These are phyloP conservation scores for Pasiphila rectangulata DNA, from an alignment of 2,888 invertebrate species.

Conservation along the genomic window DNA sequence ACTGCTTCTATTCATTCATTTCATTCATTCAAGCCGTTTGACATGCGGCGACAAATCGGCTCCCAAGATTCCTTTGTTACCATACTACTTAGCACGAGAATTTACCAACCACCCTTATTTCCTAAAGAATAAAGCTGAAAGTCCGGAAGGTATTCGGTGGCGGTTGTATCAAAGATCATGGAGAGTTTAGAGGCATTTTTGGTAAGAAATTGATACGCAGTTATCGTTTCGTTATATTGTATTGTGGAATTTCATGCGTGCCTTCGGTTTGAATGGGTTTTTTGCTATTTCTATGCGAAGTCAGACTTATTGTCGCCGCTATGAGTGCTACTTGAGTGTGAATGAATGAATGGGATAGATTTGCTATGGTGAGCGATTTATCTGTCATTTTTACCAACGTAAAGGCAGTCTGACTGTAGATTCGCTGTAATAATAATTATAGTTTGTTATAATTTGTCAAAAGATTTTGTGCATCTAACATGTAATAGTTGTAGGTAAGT, in stretches of 20 bases:
- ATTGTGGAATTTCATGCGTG: slow-evolving; percentile 70
- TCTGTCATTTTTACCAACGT: slow-evolving; percentile 48
- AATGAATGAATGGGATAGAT: slow-evolving; percentile 51
- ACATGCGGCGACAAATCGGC: slow-evolving; percentile 73
- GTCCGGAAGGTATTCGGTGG: neutral
- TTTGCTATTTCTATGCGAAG: slow-evolving; percentile 33
- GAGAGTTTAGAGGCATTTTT: slow-evolving; percentile 37
- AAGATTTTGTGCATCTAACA: too few relatives aligned
- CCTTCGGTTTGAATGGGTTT: slow-evolving; percentile 42
- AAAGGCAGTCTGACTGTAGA: slow-evolving; percentile 38
- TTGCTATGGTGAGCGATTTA: slow-evolving; percentile 65
- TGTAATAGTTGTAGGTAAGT: too few relatives aligned
- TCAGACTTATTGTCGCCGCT: slow-evolving; percentile 57
- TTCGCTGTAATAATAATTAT: neutral
- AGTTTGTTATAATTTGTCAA: neutral
- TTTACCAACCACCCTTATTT: slow-evolving; percentile 4
- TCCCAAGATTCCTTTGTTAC: slow-evolving; percentile 45
- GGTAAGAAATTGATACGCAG: slow-evolving; percentile 47
- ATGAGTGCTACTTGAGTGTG: slow-evolving; percentile 59
- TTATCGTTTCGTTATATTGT: slow-evolving; percentile 63
- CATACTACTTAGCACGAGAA: slow-evolving; percentile 6
- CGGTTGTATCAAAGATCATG: neutral
- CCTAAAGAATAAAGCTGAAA: neutral
- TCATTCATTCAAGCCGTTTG: slow-evolving; percentile 58
- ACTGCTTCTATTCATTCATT: slow-evolving; percentile 58